phyloP scores from a whole-genome alignment of 2,888 invertebrate species.

The Invenusta paracnida region DNA sequence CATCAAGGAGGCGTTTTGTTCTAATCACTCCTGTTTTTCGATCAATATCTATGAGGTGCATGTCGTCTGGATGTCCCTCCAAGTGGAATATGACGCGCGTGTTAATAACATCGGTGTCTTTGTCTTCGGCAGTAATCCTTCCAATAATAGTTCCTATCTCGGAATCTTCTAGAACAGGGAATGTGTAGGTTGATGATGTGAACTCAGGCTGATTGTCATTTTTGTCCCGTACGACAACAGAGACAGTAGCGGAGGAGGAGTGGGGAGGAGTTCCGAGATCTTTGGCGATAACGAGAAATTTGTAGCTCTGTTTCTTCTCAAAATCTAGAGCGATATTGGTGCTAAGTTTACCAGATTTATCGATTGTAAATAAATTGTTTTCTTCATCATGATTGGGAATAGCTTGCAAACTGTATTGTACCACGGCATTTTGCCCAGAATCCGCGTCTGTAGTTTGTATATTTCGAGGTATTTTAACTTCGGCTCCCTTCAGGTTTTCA shows the following conservation, averaged over 20 bases:
- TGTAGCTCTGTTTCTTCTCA: background rate
- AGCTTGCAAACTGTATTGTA: background rate
- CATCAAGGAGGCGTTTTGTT: background rate
- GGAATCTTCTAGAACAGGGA: background rate
- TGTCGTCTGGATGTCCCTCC: background rate
- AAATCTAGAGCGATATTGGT: background rate
- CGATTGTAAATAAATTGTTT: background rate
- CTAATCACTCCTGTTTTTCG: background rate
- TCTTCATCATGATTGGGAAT: background rate
- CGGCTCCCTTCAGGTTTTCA: background rate
- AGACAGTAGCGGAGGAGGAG: background rate
- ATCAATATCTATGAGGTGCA: background rate
- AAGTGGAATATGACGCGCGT: background rate
- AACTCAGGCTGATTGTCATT: constrained; percentile 11
- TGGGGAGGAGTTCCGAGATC: background rate
- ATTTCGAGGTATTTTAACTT: background rate
- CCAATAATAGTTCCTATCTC: background rate
- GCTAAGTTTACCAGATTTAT: background rate
- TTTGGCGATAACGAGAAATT: background rate
- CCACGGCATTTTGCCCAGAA: background rate
- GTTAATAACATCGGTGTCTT: background rate
- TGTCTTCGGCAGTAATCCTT: background rate
- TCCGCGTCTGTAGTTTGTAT: background rate
- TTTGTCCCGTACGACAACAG: background rate
- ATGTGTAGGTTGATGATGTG: background rate